A percentile compares a stretch with the other conserved stretches of the same genome.
phyloP scores from a whole-genome alignment of 1,140 invertebrate species.

The Tetramorium simillimum region DNA sequence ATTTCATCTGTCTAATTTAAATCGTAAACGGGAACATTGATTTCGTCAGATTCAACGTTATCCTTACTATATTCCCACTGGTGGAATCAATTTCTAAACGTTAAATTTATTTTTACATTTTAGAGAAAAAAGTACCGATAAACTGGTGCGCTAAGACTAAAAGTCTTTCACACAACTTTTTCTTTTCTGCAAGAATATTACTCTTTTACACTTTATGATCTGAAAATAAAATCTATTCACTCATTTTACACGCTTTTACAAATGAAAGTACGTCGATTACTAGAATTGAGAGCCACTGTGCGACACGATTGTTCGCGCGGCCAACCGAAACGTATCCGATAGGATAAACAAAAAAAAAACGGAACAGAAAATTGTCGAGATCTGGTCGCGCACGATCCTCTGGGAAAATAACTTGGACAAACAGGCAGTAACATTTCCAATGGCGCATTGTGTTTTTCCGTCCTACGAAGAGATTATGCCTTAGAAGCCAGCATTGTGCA shows the following conservation, averaged over 20 bases:
- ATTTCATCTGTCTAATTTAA: conserved; percentile 20
- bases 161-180: not conserved
- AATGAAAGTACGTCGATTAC: not conserved
- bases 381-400: conserved; percentile 43
- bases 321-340: conserved; percentile 55
- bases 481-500: conserved; percentile 12
- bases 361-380: conserved; percentile 43
- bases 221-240: not conserved
- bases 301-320: conserved; percentile 36
- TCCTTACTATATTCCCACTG: not conserved
- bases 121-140: not conserved
- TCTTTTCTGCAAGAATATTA: not conserved
- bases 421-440: conserved; percentile 44
- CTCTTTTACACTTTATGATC: not conserved
- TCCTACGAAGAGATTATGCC: conserved; percentile 34
- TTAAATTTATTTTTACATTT: not conserved
- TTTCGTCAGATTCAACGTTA: not conserved
- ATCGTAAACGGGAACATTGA: not conserved
- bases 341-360: conserved; percentile 16
- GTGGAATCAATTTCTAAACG: not conserved
- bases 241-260: not conserved
- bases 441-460: conserved; percentile 19
- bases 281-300: conserved; percentile 25
- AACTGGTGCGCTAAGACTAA: not conserved
- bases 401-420: conserved; percentile 51